Base-by-base conservation (phyloP, 2,888 invertebrate genomes). In the Caenorhabditis macrosperma region DNA sequence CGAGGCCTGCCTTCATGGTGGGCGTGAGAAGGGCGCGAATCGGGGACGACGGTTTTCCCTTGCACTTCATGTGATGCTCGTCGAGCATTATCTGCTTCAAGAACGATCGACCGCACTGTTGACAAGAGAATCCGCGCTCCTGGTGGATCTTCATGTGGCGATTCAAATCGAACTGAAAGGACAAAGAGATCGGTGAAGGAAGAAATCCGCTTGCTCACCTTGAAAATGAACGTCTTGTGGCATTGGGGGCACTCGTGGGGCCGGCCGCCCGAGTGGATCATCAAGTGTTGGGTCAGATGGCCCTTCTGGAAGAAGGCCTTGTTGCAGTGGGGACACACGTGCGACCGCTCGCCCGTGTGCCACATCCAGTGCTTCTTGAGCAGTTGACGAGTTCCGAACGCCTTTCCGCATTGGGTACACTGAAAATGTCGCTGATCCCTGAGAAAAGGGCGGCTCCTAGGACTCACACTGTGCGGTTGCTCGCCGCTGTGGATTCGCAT, bases 351-450 rank as follows among this genome's bases (percentile, higher is more conserved):
- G 15, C 92, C 92, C 9, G 88, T 89, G 84, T 92, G 92, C 88
- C 91, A 91, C 87, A 91, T 89, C 72, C 91, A 91, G 84, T 92
- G 92, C 48, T 92, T 90, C 67, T 91, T 88, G 67, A 92, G 81
- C 10, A 91, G 89, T 76, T 92, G 92, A 20, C 91, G 90, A 59
- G 91, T 91, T 22, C 91, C 91, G 82, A 92, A 92, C 52, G 91
- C 91, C 77, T 91, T 91, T 17, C 91, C 91, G 84, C 92, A 92
- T 24, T 89, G 87, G 6, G 87, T 83, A 82, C 91, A 91, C 81
- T 86, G 74, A 67, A 83, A 68, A n/a, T n/a, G n/a, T n/a, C n/a
- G n/a, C n/a, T n/a, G n/a, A n/a, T n/a, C n/a, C n/a, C n/a, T n/a
- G n/a, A n/a, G n/a, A n/a, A n/a, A n/a, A n/a, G n/a, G n/a, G n/a